A percentile compares a stretch with the other conserved stretches of the same genome.
phyloP scores from a whole-genome alignment of 2,888 invertebrate species.

The Elgonia sp. region DNA sequence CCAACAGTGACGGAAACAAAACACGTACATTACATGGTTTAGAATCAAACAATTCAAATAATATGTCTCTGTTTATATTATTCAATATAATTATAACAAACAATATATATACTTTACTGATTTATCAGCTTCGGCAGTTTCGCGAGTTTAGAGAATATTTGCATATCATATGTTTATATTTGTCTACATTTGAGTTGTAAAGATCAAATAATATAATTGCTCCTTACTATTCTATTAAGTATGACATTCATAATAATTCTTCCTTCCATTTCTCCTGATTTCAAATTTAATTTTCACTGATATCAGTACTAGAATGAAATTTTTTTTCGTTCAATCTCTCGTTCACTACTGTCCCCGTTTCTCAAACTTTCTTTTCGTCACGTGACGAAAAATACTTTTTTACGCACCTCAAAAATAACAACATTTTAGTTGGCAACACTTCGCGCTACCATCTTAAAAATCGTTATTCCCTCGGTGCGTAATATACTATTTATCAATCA shows the following conservation, averaged over 20 bases:
- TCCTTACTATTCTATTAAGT: constrained; percentile 39
- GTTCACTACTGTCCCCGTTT: background rate
- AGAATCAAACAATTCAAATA: too few relatives aligned
- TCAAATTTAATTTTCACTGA: constrained; percentile 14
- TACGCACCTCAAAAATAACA: too few relatives aligned
- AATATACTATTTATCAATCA: background rate
- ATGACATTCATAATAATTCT: constrained; percentile 51
- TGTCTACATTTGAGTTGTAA: constrained; percentile 40
- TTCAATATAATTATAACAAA: too few relatives aligned
- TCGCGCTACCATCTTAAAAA: too few relatives aligned
- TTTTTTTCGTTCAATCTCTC: background rate
- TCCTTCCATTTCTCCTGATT: constrained; percentile 14
- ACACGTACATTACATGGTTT: too few relatives aligned
- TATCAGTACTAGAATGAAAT: background rate
- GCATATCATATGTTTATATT: constrained; percentile 47
- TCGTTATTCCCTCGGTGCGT: too few relatives aligned
- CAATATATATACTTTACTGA: constrained; percentile 26
- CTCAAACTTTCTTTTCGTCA: background rate
- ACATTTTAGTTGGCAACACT: too few relatives aligned
- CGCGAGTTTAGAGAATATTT: constrained; percentile 56
- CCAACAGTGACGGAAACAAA: too few relatives aligned
- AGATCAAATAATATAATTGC: constrained; percentile 44
- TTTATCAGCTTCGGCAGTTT: constrained; percentile 53
- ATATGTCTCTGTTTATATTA: too few relatives aligned
- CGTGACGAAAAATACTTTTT: too few relatives aligned